Conservation (phyloP, 2,888 invertebrate species). For the Drosophila pseudotakahashii region DNA sequence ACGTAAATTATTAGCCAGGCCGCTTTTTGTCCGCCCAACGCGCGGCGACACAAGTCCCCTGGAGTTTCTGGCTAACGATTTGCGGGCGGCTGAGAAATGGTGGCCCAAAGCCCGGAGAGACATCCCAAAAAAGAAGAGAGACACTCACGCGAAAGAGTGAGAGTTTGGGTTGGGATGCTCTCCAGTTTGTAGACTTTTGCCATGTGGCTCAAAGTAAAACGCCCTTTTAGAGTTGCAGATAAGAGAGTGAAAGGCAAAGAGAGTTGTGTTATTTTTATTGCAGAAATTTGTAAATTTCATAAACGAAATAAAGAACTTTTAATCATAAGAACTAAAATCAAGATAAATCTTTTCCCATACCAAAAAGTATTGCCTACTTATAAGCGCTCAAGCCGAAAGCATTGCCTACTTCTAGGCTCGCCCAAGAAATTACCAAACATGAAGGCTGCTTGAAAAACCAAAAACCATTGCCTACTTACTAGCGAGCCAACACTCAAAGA, state of each 20-base stretch:
- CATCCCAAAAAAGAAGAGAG: neutral
- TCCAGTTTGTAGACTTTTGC: conserved; percentile 49
- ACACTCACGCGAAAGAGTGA: neutral
- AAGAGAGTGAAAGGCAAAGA: conserved; percentile 15
- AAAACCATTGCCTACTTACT: conserved; percentile 19
- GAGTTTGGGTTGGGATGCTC: conserved; percentile 14
- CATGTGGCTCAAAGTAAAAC: conserved; percentile 66
- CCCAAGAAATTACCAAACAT: neutral
- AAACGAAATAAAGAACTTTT: neutral
- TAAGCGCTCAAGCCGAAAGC: neutral
- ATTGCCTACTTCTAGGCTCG: neutral
- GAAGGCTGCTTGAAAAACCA: neutral
- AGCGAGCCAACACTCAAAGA: conserved; percentile 10
- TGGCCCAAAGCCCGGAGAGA: conserved; percentile 36
- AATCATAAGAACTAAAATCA: too few relatives aligned
- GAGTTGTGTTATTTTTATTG: conserved; percentile 6
- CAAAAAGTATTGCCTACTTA: neutral
- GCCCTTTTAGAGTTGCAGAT: conserved; percentile 65
- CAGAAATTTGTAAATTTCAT: neutral
- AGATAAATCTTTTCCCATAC: neutral
- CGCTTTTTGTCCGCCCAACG: conserved; percentile 66
- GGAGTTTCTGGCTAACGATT: conserved; percentile 59
- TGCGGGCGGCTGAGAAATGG: conserved; percentile 62
- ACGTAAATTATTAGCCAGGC: conserved; percentile 81
- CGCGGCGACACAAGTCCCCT: conserved; percentile 42